phyloP scores from a whole-genome alignment of 2,888 invertebrate genomes.

The Eledona agricola region DNA sequence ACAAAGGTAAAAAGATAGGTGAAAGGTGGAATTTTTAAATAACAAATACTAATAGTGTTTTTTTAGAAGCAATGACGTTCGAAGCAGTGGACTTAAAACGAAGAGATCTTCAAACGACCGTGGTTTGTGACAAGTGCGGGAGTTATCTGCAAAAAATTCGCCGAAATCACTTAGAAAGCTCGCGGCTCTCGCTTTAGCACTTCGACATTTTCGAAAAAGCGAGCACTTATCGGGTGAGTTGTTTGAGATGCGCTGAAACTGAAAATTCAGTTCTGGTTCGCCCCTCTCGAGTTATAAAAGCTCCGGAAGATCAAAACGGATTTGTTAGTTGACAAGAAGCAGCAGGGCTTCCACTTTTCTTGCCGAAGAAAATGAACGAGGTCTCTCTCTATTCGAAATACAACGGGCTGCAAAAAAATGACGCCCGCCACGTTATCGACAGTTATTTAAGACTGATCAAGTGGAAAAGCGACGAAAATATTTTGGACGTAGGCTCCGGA shows the following conservation, averaged over 20 bases:
- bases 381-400: slow-evolving; percentile 74
- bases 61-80: not conserved
- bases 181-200: too few relatives aligned
- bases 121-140: not conserved
- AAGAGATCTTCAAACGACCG: not conserved
- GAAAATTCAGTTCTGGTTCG: slow-evolving; percentile 33
- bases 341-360: slow-evolving; percentile 1
- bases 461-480: slow-evolving; percentile 65
- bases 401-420: slow-evolving; percentile 74
- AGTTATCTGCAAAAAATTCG: not conserved
- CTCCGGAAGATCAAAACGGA: slow-evolving; percentile 25
- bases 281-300: slow-evolving; percentile 38
- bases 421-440: slow-evolving; percentile 71
- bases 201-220: too few relatives aligned
- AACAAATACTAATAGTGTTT: slow-evolving; percentile 28
- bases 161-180: not conserved
- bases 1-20: slow-evolving; percentile 25
- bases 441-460: slow-evolving; percentile 69
- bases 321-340: slow-evolving; percentile 31
- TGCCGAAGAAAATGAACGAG: slow-evolving; percentile 50
- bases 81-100: not conserved
- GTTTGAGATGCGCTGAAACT: slow-evolving; percentile 35
- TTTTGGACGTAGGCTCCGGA: slow-evolving; percentile 79
- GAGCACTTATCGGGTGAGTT: too few relatives aligned
- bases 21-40: slow-evolving; percentile 32